Conservation (phyloP, 2,888 invertebrate genomes). For the Mycalesis mineus region DNA sequence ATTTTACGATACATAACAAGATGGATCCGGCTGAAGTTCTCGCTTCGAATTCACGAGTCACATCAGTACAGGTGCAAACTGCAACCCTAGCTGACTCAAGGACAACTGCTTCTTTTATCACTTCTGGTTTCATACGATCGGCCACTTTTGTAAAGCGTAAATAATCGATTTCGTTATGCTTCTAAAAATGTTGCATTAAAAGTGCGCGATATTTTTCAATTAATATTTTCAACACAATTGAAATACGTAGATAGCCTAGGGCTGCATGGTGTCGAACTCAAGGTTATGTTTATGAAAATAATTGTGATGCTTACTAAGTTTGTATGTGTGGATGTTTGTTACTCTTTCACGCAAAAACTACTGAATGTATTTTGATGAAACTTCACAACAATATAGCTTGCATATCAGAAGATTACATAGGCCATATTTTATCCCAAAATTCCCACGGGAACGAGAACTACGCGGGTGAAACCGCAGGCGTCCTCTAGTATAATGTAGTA, state of each 20-base stretch:
- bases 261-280: not conserved
- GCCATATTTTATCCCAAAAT: too few species aligned
- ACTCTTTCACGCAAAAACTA: too few species aligned
- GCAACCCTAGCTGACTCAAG: slow-evolving; percentile 33
- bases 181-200: not conserved
- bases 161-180: slow-evolving; percentile 1
- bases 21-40: too few species aligned
- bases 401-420: too few species aligned
- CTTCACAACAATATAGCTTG: too few species aligned
- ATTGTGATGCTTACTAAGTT: too few species aligned
- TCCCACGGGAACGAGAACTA: too few species aligned
- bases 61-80: slow-evolving; percentile 27
- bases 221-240: not conserved
- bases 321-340: too few species aligned
- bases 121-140: slow-evolving; percentile 9
- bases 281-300: not conserved
- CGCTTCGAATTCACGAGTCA: not conserved
- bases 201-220: not conserved
- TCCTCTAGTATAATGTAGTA: not conserved
- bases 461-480: too few species aligned
- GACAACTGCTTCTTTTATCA: slow-evolving; percentile 28
- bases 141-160: slow-evolving; percentile 2
- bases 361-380: too few species aligned
- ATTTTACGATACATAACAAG: too few species aligned
- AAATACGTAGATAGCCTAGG: not conserved